Conservation (phyloP, 2,888 invertebrate species). For the Troilus luridus region DNA sequence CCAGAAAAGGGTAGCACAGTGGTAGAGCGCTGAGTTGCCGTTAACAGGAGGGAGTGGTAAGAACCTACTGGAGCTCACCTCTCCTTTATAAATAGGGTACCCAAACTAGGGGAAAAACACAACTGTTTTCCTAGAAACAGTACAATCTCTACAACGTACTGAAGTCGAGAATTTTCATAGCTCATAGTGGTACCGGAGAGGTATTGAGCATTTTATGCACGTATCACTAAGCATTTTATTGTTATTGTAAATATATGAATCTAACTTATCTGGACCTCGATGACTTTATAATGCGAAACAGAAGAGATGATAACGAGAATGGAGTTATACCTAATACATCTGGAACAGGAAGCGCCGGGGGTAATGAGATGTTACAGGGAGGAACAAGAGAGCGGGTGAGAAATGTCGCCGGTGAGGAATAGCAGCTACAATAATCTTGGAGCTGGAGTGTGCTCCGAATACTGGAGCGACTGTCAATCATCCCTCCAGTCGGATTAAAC, state of each 20-base stretch:
- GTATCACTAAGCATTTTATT: no score
- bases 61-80: no score
- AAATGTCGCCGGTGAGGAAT: constrained; percentile 8
- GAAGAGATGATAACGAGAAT: background rate
- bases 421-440: constrained; percentile 44
- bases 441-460: background rate
- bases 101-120: no score
- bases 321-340: background rate
- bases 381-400: constrained; percentile 6
- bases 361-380: constrained; percentile 28
- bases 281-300: background rate
- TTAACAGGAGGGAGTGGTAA: no score
- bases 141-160: no score
- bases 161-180: no score
- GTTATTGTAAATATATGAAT: background rate
- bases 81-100: no score
- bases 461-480: constrained; percentile 35
- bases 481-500: constrained; percentile 47
- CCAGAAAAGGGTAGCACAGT: no score
- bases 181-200: no score
- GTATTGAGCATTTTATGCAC: no score
- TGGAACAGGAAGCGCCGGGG: background rate
- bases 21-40: no score
- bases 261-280: background rate
- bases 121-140: no score